Conservation (phyloP, 1,140 invertebrate genomes). For the Micrasema longulum region DNA sequence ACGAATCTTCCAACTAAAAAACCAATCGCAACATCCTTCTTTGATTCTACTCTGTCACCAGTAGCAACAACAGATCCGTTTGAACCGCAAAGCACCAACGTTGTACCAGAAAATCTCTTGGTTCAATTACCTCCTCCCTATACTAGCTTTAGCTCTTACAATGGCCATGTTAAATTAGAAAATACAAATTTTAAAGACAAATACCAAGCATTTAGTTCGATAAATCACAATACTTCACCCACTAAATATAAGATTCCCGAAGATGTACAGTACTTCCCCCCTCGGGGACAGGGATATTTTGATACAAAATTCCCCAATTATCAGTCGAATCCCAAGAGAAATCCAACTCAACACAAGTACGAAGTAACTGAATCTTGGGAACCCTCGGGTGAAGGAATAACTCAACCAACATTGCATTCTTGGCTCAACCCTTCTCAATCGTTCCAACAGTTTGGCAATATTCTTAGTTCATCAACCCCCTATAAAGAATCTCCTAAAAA, state of each 20-base stretch:
- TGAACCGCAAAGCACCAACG: slow-evolving; percentile 49
- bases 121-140: slow-evolving; percentile 52
- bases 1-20: slow-evolving; percentile 57
- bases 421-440: slow-evolving; percentile 51
- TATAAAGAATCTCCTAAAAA: slow-evolving; percentile 44
- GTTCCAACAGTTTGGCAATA: slow-evolving; percentile 43
- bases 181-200: slow-evolving; percentile 32
- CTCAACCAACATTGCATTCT: slow-evolving; percentile 52
- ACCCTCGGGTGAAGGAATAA: slow-evolving; percentile 50
- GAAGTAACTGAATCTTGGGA: slow-evolving; percentile 64
- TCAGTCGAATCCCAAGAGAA: slow-evolving; percentile 40
- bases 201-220: slow-evolving; percentile 38
- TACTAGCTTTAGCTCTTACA: slow-evolving; percentile 33
- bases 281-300: slow-evolving; percentile 47
- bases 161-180: slow-evolving; percentile 30
- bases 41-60: slow-evolving; percentile 43
- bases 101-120: slow-evolving; percentile 47
- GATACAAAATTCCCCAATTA: slow-evolving; percentile 43
- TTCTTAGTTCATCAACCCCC: slow-evolving; percentile 11
- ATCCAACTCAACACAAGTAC: slow-evolving; percentile 56
- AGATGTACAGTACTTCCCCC: slow-evolving; percentile 46
- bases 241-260: slow-evolving; percentile 43
- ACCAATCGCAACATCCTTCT: slow-evolving; percentile 47
- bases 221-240: slow-evolving; percentile 23
- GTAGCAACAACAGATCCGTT: slow-evolving; percentile 46